phyloP scores from a whole-genome alignment of 1,140 invertebrate species.

The Plutomurus gul region DNA sequence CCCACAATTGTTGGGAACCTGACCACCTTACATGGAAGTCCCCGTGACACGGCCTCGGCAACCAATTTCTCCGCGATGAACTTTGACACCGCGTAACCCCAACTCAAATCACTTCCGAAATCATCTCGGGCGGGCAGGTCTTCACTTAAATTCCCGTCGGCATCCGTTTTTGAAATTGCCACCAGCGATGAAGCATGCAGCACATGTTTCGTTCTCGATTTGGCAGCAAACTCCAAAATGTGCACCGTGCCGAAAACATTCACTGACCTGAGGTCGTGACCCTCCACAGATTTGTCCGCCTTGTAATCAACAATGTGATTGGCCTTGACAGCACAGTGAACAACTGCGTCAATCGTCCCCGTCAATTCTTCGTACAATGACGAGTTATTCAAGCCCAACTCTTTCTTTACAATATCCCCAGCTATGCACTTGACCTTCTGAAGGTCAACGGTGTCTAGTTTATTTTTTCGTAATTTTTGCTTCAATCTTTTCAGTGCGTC shows the following conservation, averaged over 20 bases:
- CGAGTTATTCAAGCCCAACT: not conserved
- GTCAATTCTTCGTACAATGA: not conserved
- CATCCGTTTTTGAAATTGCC: not conserved
- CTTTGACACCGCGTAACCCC: conserved; percentile 1
- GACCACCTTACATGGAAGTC: conserved; percentile 5
- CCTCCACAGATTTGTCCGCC: not conserved
- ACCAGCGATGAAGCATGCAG: conserved; percentile 17
- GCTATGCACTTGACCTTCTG: not conserved
- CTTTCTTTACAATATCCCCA: not conserved
- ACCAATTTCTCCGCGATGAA: conserved; percentile 9
- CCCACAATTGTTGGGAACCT: conserved; percentile 12
- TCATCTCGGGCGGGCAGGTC: not conserved
- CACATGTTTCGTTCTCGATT: not conserved
- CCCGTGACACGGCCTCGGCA: not conserved
- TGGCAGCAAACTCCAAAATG: conserved; percentile 6
- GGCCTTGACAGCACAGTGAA: conserved; percentile 29
- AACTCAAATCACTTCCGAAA: not conserved
- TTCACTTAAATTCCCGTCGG: not conserved
- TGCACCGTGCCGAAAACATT: conserved; percentile 18
- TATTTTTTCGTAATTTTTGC: not conserved
- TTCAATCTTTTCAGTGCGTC: not conserved
- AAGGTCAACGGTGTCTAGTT: not conserved
- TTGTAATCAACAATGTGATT: conserved; percentile 28
- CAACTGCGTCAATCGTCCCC: not conserved
- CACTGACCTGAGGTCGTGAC: conserved; percentile 11